These are phyloP conservation scores for Lordiphosa collinella DNA, from an alignment of 1,140 invertebrate genomes.

Conservation along the genomic window DNA sequence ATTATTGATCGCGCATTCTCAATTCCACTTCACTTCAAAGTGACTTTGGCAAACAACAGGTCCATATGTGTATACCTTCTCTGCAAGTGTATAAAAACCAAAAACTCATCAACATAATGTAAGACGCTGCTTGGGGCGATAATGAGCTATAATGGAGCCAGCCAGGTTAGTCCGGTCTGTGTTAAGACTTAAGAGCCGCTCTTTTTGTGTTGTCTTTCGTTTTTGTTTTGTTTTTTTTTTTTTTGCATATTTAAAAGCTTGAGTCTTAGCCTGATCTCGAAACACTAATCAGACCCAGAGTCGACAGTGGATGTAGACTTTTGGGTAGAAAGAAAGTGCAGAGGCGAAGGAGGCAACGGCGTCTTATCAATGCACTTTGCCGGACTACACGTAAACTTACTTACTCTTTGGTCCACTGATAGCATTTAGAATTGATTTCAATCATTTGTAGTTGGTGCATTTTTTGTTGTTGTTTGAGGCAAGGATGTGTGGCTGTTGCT, in stretches of 20 bases:
- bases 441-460: conserved; percentile 62
- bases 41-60: too few relatives aligned
- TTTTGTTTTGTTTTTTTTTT: conserved; percentile 9
- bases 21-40: too few relatives aligned
- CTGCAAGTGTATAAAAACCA: not conserved
- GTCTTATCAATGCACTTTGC: conserved; percentile 73
- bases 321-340: conserved; percentile 33
- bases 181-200: conserved; percentile 40
- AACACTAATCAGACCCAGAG: conserved; percentile 52
- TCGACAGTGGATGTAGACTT: not conserved
- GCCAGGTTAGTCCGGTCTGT: conserved; percentile 4
- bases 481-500: conserved; percentile 36
- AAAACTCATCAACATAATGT: conserved; percentile 79
- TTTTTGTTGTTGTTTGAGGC: conserved; percentile 27
- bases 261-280: conserved; percentile 48
- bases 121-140: conserved; percentile 75
- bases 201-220: conserved; percentile 33
- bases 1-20: too few relatives aligned
- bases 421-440: conserved; percentile 61
- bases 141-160: conserved; percentile 79
- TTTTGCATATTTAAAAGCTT: conserved; percentile 73
- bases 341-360: not conserved
- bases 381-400: conserved; percentile 73
- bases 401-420: conserved; percentile 42
- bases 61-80: too few relatives aligned